Base-by-base conservation (phyloP, 2,888 invertebrate species). In the Thyatira batis region DNA sequence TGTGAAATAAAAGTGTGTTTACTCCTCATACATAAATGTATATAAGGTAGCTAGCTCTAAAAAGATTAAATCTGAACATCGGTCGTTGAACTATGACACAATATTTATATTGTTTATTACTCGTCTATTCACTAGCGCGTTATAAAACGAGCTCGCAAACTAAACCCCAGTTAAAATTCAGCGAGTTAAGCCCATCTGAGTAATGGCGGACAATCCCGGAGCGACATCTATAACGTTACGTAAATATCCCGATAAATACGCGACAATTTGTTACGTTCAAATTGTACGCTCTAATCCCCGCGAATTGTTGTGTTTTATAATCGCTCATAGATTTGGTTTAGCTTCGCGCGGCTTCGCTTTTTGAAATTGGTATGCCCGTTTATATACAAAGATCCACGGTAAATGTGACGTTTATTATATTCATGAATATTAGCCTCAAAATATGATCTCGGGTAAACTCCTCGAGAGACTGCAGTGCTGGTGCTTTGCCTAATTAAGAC, bases 81-180 rank as follows among this genome's bases (percentile, higher is more conserved):
- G n/a, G n/a, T n/a, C n/a, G n/a, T n/a, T n/a, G n/a, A n/a, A n/a
- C n/a, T n/a, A n/a, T n/a, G n/a, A n/a, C n/a, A n/a, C n/a, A 39
- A 1, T 8, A 8, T 39, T 39, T 39, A 2, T 1, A 17, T 39
- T 45, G 58, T 48, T 39, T 44, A 39, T 50, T 43, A 64, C 52
- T 59, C 48, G 55, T 17, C 55, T 21, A 57, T 43, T 50, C 45
- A 65, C 58, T 63, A 30, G 20, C 52, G 8, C 49, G 10, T n/a
- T 62, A 50, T 57, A 66, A 85, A 80, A 27, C 74, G 68, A 53
- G 54, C 67, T 63, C 52, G 53, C 30, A 63, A 59, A 77, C 78
- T 74, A 82, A 85, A 81, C 76, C 82, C 82, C 82, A 73, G 86
- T 87, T 88, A 86, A 87, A 89, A 87, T 85, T 87, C 86, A 85